phyloP scores from a whole-genome alignment of 1,140 invertebrate genomes.

The Atopsyche davidsoni region DNA sequence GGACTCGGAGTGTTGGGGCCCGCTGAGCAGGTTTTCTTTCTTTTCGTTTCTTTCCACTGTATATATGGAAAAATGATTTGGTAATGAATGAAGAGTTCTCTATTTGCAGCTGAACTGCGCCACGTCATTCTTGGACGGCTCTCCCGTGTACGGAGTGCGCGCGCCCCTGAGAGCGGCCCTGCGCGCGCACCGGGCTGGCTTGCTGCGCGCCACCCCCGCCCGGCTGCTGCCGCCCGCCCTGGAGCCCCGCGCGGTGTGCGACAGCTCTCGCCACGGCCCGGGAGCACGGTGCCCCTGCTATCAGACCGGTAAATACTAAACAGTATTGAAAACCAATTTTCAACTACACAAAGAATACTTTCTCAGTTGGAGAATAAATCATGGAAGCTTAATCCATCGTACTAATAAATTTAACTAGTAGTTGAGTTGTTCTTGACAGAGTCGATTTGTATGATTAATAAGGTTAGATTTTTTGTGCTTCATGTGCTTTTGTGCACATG shows the following conservation, averaged over 20 bases:
- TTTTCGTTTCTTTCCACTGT: background rate
- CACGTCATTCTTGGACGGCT: conserved; percentile 63
- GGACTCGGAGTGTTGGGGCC: conserved; percentile 69
- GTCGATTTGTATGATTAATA: too few relatives aligned
- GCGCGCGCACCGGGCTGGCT: conserved; percentile 46
- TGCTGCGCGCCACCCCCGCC: conserved; percentile 43
- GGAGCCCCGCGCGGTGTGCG: conserved; percentile 59
- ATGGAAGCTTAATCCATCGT: too few relatives aligned
- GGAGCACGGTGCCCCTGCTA: conserved; percentile 57
- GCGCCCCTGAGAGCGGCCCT: conserved; percentile 41
- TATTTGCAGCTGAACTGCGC: conserved; percentile 60
- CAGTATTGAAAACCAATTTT: too few relatives aligned
- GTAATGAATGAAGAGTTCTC: background rate
- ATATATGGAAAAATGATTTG: background rate
- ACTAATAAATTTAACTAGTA: too few relatives aligned
- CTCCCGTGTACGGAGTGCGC: conserved; percentile 57
- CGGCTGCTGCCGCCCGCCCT: conserved; percentile 53
- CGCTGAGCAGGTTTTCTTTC: conserved; percentile 60
- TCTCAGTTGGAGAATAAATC: too few relatives aligned
- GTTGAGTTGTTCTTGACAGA: too few relatives aligned
- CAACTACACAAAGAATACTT: too few relatives aligned
- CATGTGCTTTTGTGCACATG: too few relatives aligned
- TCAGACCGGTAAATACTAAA: conserved; percentile 41
- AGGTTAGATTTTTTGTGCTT: too few relatives aligned
- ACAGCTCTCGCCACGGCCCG: conserved; percentile 52